These are phyloP conservation scores for Ligdia adustata DNA, from an alignment of 2,888 invertebrate genomes.

Conservation along the genomic window DNA sequence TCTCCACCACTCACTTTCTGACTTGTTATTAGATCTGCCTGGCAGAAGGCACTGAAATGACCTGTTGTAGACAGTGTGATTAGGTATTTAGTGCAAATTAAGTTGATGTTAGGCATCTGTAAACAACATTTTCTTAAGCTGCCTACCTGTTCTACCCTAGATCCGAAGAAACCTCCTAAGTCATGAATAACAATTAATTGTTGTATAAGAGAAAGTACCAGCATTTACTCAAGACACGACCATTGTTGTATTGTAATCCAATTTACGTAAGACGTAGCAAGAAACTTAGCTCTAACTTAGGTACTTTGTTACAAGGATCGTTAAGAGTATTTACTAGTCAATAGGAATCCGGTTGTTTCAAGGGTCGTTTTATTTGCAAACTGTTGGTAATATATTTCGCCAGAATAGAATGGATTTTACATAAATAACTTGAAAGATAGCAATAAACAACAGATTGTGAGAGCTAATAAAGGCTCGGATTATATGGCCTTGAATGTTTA, in stretches of 20 bases:
- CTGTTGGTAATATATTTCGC: constrained; percentile 5
- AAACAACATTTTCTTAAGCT: too few species aligned
- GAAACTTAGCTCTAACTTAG: not conserved
- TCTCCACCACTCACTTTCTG: too few species aligned
- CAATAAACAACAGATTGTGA: constrained; percentile 7
- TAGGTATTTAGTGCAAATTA: too few species aligned
- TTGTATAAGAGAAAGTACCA: not conserved
- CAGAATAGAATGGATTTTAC: constrained; percentile 17
- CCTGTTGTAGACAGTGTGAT: too few species aligned
- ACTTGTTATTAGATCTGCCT: too few species aligned
- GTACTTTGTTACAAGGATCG: constrained; percentile 7
- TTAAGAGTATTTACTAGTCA: constrained; percentile 20
- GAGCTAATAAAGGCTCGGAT: constrained; percentile 8
- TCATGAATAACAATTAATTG: constrained; percentile 6
- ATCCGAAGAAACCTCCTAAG: too few species aligned
- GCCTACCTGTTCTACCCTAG: too few species aligned
- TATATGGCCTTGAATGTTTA: not conserved
- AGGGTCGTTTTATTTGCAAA: constrained; percentile 31
- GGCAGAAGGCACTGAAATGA: too few species aligned
- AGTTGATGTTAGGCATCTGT: too few species aligned
- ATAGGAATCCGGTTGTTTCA: constrained; percentile 29
- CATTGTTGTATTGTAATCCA: constrained; percentile 1
- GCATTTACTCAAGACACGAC: not conserved
- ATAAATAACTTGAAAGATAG: constrained; percentile 11
- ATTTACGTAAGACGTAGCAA: constrained; percentile 5